Conservation (phyloP, 2,113 vertebrate genomes). For the Laterallus jamaicensis region DNA sequence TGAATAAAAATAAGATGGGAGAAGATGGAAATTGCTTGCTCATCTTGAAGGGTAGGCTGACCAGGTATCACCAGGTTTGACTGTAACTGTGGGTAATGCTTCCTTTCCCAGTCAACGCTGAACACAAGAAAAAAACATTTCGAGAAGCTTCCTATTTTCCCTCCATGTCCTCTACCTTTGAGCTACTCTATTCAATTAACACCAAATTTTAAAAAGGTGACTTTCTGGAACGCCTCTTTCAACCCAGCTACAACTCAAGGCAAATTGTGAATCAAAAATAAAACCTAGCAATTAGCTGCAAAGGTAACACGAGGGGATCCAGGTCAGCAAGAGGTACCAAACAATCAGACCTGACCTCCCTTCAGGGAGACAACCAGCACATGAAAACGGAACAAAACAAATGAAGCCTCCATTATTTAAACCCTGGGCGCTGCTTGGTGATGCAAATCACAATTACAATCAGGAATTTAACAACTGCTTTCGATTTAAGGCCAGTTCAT, state of each 20-base stretch:
- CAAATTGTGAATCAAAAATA: neutral
- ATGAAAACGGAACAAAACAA: neutral
- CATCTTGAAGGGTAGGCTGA: neutral
- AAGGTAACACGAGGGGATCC: neutral
- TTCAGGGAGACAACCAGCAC: neutral
- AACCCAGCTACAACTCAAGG: neutral
- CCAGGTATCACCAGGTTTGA: neutral
- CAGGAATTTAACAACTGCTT: neutral
- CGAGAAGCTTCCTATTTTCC: neutral
- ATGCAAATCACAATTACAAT: constrained; percentile 30
- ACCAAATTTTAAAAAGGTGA: neutral
- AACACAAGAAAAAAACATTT: neutral
- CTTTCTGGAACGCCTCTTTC: neutral
- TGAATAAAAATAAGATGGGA: neutral
- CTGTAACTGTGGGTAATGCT: neutral
- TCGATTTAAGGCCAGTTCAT: neutral
- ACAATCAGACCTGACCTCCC: neutral
- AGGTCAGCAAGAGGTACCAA: neutral
- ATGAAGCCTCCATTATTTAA: neutral
- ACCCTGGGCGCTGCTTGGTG: neutral
- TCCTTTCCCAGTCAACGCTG: neutral
- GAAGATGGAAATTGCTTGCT: neutral
- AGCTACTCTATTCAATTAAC: neutral
- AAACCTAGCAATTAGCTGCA: neutral
- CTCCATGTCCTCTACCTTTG: neutral